Conservation (phyloP, 2,888 invertebrate species). For the Linyphia triangularis region DNA sequence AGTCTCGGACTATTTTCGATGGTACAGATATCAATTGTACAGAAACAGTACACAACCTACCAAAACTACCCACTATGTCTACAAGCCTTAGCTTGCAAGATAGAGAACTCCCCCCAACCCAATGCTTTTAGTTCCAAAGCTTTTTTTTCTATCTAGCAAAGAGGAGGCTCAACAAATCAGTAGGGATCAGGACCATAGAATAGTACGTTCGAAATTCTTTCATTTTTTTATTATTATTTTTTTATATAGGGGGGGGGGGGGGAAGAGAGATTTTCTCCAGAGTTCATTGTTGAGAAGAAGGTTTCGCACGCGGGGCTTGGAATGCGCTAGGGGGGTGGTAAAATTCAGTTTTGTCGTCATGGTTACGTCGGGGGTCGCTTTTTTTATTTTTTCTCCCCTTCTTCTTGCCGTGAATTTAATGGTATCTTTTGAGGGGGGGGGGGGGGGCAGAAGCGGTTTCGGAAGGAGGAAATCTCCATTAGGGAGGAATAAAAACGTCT, state of each 20-base stretch:
- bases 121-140: slow-evolving; percentile 15
- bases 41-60: too few species aligned
- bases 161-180: slow-evolving; percentile 48
- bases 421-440: slow-evolving; percentile 29
- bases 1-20: too few species aligned
- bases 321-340: slow-evolving; percentile 9
- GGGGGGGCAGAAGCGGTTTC: slow-evolving; percentile 20
- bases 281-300: slow-evolving; percentile 49
- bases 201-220: neutral
- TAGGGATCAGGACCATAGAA: slow-evolving; percentile 9
- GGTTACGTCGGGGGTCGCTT: slow-evolving; percentile 23
- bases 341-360: slow-evolving; percentile 38
- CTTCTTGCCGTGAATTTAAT: slow-evolving; percentile 30
- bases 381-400: neutral
- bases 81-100: too few species aligned
- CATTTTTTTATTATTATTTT: slow-evolving; percentile 18
- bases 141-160: neutral
- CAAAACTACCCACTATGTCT: too few species aligned
- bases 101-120: neutral
- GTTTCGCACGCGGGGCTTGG: slow-evolving; percentile 21
- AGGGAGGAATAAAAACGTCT: slow-evolving; percentile 45
- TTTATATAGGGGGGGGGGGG: neutral
- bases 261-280: neutral
- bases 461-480: slow-evolving; percentile 10
- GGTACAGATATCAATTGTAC: too few species aligned